Evolutionary conservation across 2,797 vertebrate species (phyloP), one percentile per base, ranked within the genome.

Genomic region (Cottoperca gobio): DNA sequence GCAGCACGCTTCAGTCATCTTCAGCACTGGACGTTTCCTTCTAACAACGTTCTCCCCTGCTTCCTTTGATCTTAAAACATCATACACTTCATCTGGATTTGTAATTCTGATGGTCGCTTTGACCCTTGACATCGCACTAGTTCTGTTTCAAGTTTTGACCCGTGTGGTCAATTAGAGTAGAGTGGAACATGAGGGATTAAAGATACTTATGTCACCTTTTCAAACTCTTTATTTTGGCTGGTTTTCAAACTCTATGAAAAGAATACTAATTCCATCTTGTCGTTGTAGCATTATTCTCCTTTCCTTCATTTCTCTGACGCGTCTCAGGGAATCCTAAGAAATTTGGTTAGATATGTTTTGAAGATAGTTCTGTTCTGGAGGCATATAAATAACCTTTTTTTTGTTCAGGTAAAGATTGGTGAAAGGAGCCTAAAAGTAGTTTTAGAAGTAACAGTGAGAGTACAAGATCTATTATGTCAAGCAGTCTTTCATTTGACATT

Each of bases 1-100:
- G 64, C 77, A 75, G 77, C 82, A 86, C 11, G 45, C 71, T 78
- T 82, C 76, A 76, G 58, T 78, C 53, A 49, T 70, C 73, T 31
- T 79, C 26, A 59, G 57, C 1, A 2, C 64, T 65, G 45, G n/a
- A 67, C 28, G 21, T 58, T 76, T 59, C 42, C 61, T 46, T 53
- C 57, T 14, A 70, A 73, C 42, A 40, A 24, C 23, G 7, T 6
- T 31, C 69, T 46, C 8, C 35, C 33, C 24, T n/a, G 16, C 2
- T 70, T 50, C 58, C 67, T 85, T 84, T 88, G 62, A 78, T 88
- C 80, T 4, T 61, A 23, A 73, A 76, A 69, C 72, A 67, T 78
- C 40, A 69, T 40, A 52, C 24, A 10, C 61, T 70, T 49, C 58
- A 50, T 76, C n/a, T 62, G 61, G 60, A 79, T 86, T 79, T 79